Conservation (phyloP, 1,140 invertebrate genomes). For the Panulirus ornatus region DNA sequence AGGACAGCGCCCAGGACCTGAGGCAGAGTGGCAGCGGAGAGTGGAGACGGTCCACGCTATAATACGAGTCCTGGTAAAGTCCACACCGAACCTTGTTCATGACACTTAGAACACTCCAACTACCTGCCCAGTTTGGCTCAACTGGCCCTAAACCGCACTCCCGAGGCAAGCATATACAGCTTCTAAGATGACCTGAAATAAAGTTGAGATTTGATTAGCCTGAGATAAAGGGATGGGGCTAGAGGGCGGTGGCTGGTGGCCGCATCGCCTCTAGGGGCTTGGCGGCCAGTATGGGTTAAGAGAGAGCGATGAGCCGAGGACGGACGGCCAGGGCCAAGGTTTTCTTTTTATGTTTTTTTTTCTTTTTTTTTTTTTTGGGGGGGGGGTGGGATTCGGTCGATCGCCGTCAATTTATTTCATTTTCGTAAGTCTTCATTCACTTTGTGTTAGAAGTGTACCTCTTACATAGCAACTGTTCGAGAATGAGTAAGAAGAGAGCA, state of each 20-base stretch:
- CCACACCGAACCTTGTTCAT: slow-evolving; percentile 59
- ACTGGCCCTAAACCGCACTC: slow-evolving; percentile 32
- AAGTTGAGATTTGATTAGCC: slow-evolving; percentile 50
- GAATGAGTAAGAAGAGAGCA: too few relatives aligned
- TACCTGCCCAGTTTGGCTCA: slow-evolving; percentile 38
- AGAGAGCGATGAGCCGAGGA: slow-evolving; percentile 31
- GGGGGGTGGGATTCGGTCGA: neutral
- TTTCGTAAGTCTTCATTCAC: too few relatives aligned
- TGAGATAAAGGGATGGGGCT: slow-evolving; percentile 24
- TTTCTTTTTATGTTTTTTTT: slow-evolving; percentile 16
- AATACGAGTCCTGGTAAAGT: slow-evolving; percentile 52
- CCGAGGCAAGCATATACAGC: neutral
- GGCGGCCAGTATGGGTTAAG: slow-evolving; percentile 41
- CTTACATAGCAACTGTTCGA: too few relatives aligned
- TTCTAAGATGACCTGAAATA: slow-evolving; percentile 17
- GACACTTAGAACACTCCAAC: slow-evolving; percentile 58
- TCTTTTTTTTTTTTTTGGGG: too few relatives aligned
- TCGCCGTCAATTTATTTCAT: neutral
- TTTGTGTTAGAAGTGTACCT: too few relatives aligned
- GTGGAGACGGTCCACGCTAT: slow-evolving; percentile 4
- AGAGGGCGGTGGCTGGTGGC: neutral
- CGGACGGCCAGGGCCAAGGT: slow-evolving; percentile 13
- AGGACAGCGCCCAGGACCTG: too few relatives aligned
- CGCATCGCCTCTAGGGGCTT: slow-evolving; percentile 1
- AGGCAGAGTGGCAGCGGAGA: neutral